Evolutionary conservation across 2,888 invertebrate genomes (phyloP), one percentile per base, ranked within the genome.

Genomic region (Sphinx pinastri): DNA sequence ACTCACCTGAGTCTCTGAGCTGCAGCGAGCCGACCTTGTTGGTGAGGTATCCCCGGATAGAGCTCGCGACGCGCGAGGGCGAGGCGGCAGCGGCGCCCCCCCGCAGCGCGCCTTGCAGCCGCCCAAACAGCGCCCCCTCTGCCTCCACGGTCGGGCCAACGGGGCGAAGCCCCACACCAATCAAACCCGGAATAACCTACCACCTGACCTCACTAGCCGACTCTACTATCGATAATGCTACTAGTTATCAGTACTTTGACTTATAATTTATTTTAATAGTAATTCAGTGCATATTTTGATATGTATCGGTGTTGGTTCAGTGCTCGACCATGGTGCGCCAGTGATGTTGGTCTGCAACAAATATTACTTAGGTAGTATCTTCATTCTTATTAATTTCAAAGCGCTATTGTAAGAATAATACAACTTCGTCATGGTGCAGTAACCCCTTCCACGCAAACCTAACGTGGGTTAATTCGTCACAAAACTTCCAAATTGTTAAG

Each of bases 1-100:
- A 80, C 95, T 94, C 81, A 97, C 97, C 97, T 96, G 96, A 95
- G 85, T 97, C 96, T 84, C 96, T 95, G 68, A 95, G 94, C 91
- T 96, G 95, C 87, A 96, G 94, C 86, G 95, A 95, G 89, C 95
- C 94, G 89, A 96, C 94, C 84, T 96, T 95, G 90, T 95, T 95
- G 85, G 95, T 94, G 80, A 97, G 95, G 94, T 95, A 96, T 83
- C 96, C 96, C 87, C 95, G 95, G 90, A 97, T 95, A 92, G 96
- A 96, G 92, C 94, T 95, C 88, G 97, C 96, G 85, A 96, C 96
- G 82, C 96, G 95, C 88, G 95, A 95, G 81, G 96, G 96, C 87
- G 96, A 95, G 89, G 95, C 95, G 86, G 95, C 96, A 86, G 95
- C 95, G 83, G 95, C 95, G 87, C 96, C 95, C 89, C 96, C 96